Evolutionary conservation across 2,797 vertebrate genomes (phyloP), one percentile per base, ranked within the genome.

Genomic region (Hydrophis major): DNA sequence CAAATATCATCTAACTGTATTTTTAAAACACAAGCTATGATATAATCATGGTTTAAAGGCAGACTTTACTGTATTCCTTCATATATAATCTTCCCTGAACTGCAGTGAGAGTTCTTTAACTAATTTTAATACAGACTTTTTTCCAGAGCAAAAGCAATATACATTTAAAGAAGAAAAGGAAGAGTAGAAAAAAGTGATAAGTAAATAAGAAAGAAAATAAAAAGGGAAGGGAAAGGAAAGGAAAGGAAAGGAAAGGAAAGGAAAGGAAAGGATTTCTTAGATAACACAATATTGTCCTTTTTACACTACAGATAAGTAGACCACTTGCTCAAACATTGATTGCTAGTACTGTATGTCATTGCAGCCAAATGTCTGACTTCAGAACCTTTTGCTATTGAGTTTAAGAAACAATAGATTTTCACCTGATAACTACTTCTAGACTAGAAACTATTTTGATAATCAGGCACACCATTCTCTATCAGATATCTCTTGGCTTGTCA

Each of bases 321-420:
- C 91, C 86, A 69, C 8, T 88, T 87, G n/a, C n/a, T 87, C 47
- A 87, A 37, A 3, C 32, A 37, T 63, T 55, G 86, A 53, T 86
- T 87, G 47, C 47, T 50, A 87, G 4, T 37, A 2, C 14, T 57
- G 56, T 18, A 57, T 22, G 28, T 83, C 5, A 57, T 59, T 90
- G 53, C 14, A 83, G 37, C 90, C 37, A 78, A 56, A 22, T 57
- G 57, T 78, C 13, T 37, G 22, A 87, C 8, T 91, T 47, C 94
- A 78, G 74, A 87, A 88, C 83, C 90, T 83, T 92, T 92, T 89
- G 14, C 3, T 69, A 94, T 88, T 59, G 2, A 94, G 87, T 22
- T 27, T 90, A 83, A 93, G 3, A 86, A 88, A 91, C 91, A 37
- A 32, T 27, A 32, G 0, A 69, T 94, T 69, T 1, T 69, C 91